These are phyloP conservation scores for Diplazon laetatorius DNA, from an alignment of 2,888 invertebrate species.

Conservation along the genomic window DNA sequence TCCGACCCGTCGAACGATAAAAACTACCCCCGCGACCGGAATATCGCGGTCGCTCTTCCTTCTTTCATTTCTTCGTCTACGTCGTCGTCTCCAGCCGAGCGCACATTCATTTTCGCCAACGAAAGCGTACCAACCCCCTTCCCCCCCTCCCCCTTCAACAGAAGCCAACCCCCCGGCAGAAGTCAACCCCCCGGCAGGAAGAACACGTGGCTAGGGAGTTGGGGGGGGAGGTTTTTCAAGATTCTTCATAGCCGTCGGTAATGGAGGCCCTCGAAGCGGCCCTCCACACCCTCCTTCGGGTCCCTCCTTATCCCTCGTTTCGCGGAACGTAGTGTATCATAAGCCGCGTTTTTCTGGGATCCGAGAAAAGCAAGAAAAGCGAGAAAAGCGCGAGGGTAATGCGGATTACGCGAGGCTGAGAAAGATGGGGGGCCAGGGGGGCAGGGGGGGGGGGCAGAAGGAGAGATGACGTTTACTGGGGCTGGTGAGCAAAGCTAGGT, in stretches of 20 bases:
- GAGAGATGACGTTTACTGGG: conserved; percentile 58
- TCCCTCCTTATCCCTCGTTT: conserved; percentile 36
- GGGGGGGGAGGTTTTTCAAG: conserved; percentile 68
- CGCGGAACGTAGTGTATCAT: conserved; percentile 40
- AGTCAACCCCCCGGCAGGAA: conserved; percentile 27
- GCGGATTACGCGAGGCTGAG: background rate
- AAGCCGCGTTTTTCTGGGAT: conserved; percentile 45
- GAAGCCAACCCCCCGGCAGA: too few species aligned
- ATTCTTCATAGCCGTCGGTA: conserved; percentile 76
- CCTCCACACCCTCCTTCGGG: conserved; percentile 62
- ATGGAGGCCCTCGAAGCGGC: conserved; percentile 78
- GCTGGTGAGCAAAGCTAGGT: conserved; percentile 44
- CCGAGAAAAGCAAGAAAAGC: conserved; percentile 31
- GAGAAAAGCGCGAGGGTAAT: conserved; percentile 44
- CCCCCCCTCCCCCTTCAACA: conserved; percentile 9
- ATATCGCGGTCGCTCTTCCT: conserved; percentile 46
- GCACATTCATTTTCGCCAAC: conserved; percentile 75
- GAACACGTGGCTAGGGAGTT: conserved; percentile 46
- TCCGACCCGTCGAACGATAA: conserved; percentile 20
- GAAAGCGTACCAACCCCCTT: conserved; percentile 62
- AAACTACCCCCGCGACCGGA: conserved; percentile 14
- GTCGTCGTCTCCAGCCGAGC: conserved; percentile 46
- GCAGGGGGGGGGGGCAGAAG: conserved; percentile 17
- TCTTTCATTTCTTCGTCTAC: conserved; percentile 2
- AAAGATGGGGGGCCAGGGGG: conserved; percentile 3